Conservation (phyloP, 2,888 invertebrate species). For the Nyleta sp. region DNA sequence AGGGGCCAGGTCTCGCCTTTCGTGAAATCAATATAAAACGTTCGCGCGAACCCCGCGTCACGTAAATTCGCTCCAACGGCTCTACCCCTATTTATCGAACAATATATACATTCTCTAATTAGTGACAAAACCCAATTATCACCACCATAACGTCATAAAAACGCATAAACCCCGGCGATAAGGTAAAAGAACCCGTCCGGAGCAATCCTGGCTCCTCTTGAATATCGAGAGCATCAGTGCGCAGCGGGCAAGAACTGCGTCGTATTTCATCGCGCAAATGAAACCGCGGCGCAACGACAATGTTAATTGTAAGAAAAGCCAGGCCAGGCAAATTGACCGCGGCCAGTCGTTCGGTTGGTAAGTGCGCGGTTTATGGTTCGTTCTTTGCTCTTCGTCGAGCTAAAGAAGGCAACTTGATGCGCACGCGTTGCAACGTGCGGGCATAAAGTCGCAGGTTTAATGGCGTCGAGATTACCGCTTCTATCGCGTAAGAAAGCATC, state of each 20-base stretch:
- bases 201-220: no score
- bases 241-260: background rate
- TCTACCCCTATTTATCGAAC: background rate
- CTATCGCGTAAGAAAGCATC: slow-evolving; percentile 63
- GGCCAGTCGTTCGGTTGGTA: slow-evolving; percentile 27
- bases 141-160: slow-evolving; percentile 16
- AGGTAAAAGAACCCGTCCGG: no score
- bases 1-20: background rate
- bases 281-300: slow-evolving; percentile 38
- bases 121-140: slow-evolving; percentile 34
- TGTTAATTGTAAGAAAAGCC: slow-evolving; percentile 48
- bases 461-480: slow-evolving; percentile 66
- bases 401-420: slow-evolving; percentile 48
- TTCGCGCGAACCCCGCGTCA: background rate
- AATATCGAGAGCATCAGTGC: slow-evolving; percentile 2
- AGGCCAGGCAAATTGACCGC: slow-evolving; percentile 41
- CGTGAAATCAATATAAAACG: slow-evolving; percentile 25
- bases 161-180: no score
- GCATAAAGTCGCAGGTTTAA: slow-evolving; percentile 60
- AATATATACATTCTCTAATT: slow-evolving; percentile 33
- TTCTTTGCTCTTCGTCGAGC: slow-evolving; percentile 31
- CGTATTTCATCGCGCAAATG: slow-evolving; percentile 20
- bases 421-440: slow-evolving; percentile 52
- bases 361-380: slow-evolving; percentile 50
- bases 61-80: slow-evolving; percentile 11